phyloP scores from a whole-genome alignment of 53 echinoderm and acorn worm species.

The Echinometra lucunter region DNA sequence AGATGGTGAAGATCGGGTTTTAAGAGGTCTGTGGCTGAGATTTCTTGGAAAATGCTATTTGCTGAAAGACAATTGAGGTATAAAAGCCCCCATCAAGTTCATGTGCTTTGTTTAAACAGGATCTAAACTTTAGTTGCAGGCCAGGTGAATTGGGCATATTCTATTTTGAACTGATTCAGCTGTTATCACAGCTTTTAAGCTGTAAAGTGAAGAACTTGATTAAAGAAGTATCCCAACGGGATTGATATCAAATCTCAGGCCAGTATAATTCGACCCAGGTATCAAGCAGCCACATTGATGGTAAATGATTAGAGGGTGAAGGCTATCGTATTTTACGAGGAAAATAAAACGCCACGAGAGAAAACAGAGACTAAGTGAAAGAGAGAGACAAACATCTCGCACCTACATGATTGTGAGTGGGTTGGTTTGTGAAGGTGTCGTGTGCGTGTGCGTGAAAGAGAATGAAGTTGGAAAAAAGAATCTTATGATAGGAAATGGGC shows the following conservation, averaged over 20 bases:
- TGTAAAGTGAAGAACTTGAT: background rate
- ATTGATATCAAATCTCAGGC: background rate
- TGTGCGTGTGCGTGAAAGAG: background rate
- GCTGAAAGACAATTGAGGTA: too few species aligned
- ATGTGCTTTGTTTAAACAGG: too few species aligned
- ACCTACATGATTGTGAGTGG: background rate
- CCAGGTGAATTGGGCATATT: background rate
- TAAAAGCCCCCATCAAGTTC: too few species aligned
- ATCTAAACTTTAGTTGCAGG: background rate
- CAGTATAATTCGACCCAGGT: background rate
- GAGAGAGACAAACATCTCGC: background rate
- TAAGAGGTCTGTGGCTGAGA: background rate
- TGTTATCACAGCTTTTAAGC: background rate
- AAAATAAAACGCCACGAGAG: background rate
- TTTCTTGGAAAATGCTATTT: background rate
- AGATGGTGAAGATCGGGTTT: background rate
- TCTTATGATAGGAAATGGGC: too few species aligned
- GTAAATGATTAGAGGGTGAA: conserved; percentile 5
- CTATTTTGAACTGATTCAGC: background rate
- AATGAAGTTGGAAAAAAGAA: too few species aligned
- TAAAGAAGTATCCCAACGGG: background rate
- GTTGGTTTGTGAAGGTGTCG: background rate
- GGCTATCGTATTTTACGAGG: background rate
- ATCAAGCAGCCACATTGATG: background rate
- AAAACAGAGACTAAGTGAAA: background rate